phyloP scores from a whole-genome alignment of 1,140 invertebrate genomes.

The Drusus annulatus region DNA sequence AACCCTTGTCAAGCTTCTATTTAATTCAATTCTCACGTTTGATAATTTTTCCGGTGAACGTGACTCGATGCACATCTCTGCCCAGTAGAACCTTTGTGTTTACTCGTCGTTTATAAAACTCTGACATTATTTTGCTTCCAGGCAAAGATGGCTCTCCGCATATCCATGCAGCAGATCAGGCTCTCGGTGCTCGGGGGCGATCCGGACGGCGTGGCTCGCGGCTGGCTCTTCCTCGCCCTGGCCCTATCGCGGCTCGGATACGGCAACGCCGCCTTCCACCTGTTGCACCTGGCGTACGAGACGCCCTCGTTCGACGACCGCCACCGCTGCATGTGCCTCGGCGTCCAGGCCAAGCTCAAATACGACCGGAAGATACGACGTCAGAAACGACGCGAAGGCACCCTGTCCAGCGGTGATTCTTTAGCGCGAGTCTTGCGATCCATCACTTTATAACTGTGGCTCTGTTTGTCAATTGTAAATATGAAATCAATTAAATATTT shows the following conservation, averaged over 20 bases:
- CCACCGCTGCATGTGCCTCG: conserved; percentile 53
- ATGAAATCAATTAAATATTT: no score
- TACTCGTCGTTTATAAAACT: no score
- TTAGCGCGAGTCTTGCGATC: neutral
- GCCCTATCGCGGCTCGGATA: conserved; percentile 53
- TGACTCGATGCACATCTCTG: no score
- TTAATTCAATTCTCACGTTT: no score
- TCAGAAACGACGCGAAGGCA: conserved; percentile 8
- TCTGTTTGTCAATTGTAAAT: neutral
- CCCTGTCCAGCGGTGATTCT: neutral
- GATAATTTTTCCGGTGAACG: no score
- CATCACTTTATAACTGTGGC: conserved; percentile 7
- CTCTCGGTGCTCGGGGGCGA: conserved; percentile 43
- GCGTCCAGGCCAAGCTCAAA: conserved; percentile 53
- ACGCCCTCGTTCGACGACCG: conserved; percentile 47
- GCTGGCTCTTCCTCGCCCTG: conserved; percentile 53
- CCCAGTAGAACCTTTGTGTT: no score
- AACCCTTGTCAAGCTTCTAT: no score
- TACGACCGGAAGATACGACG: conserved; percentile 50
- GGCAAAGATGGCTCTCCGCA: conserved; percentile 53
- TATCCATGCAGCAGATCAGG: conserved; percentile 53
- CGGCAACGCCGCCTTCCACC: conserved; percentile 6
- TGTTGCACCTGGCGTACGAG: conserved; percentile 40
- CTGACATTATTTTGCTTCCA: conserved; percentile 12
- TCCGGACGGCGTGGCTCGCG: conserved; percentile 45